Conservation (phyloP, 2,113 vertebrate species). For the Mystacornis crossleyi region DNA sequence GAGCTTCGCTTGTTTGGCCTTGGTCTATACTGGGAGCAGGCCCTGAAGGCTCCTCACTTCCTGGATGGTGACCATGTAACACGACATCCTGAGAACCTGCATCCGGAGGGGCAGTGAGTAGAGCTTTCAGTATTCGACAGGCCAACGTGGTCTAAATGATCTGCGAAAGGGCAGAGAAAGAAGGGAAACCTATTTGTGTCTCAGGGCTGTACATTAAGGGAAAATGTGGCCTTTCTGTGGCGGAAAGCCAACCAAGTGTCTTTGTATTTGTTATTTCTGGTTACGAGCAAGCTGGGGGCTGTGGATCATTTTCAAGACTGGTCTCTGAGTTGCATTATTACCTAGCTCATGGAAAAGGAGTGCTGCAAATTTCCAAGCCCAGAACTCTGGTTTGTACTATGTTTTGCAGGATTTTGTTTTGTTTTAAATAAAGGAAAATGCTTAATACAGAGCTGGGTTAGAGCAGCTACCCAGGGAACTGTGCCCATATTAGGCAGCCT, state of each 20-base stretch:
- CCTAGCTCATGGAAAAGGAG: not conserved
- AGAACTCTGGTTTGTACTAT: not conserved
- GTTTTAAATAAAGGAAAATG: not conserved
- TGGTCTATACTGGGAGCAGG: not conserved
- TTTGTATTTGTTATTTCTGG: not conserved
- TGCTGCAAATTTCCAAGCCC: not conserved
- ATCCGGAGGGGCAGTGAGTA: accelerated
- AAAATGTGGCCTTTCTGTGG: not conserved
- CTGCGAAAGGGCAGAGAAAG: not conserved
- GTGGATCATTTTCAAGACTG: not conserved
- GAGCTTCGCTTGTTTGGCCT: not conserved
- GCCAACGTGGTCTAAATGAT: not conserved
- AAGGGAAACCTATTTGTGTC: not conserved
- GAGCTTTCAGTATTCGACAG: not conserved
- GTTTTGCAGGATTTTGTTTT: not conserved
- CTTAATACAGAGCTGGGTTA: not conserved
- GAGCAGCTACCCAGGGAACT: not conserved
- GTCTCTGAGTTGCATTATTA: not conserved
- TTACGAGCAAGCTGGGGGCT: not conserved
- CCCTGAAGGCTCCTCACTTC: not conserved
- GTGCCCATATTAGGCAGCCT: not conserved
- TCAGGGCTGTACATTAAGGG: not conserved
- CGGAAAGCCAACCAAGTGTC: not conserved
- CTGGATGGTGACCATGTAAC: not conserved
- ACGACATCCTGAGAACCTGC: accelerated